Evolutionary conservation across 1,140 invertebrate species (phyloP), one percentile per base, ranked within the genome.

Genomic region (Agraylea sexmaculata): DNA sequence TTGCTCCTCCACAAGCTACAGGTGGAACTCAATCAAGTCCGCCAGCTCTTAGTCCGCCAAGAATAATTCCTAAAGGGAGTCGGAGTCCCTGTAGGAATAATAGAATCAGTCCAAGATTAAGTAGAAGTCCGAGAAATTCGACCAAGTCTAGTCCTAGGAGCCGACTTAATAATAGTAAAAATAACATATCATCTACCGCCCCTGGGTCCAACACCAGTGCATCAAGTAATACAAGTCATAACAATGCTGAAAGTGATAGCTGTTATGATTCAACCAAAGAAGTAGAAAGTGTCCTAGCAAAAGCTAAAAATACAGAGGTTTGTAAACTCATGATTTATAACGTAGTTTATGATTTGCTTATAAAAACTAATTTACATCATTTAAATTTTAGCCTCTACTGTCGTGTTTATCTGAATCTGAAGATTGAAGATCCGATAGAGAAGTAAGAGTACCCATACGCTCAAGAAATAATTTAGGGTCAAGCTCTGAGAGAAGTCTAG

Each of bases 191-290:
- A 1, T 44, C 42, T 2, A 44, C 42, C 3, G 42, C 42, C 19
- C 42, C 42, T 4, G 42, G 42, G 4, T 39, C 36, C 15, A 44
- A 44, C 17, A 40, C 42, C 7, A 39, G 36, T n/a, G 22, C 37
- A 12, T 39, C 37, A 4, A 44, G 42, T 21, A 34, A 34, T 22
- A 35, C 29, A 2, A 44, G 42, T 34, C 18, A 21, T n/a, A 44
- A 38, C 29, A 28, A 22, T 34, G 30, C 12, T 11, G 59, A 60
- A 46, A 56, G 64, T 0, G 63, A 66, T 32, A 57, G 55, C 31
- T 59, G 62, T 35, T 58, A 54, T 40, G 63, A 67, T 47, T 58
- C 58, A 2, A 54, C 55, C 2, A 63, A 66, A 49, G 57, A 68
- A 44, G 50, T 69, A 4, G 59, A 64, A 40, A 59, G 56, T 39